Evolutionary conservation across 2,888 invertebrate species (phyloP), one percentile per base, ranked within the genome.

Genomic region (Microchrysa polita): DNA sequence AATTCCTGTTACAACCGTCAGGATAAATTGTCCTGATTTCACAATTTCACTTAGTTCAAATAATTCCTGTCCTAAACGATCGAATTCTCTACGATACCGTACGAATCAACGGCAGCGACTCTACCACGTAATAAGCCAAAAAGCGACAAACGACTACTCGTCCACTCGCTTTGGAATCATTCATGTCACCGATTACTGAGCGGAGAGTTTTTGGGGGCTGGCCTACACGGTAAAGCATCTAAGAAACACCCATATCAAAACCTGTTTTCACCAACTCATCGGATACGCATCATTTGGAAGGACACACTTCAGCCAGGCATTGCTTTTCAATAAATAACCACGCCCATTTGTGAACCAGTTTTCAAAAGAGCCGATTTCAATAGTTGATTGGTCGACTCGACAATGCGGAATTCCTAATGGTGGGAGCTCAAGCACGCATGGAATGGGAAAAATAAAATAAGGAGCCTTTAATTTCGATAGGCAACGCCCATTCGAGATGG

Each of bases 191-290:
- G n/a, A n/a, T n/a, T n/a, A n/a, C n/a, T n/a, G n/a, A n/a, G n/a
- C 27, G 7, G 27, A 34, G 27, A 34, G 27, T 7, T 2, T 16
- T 18, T 18, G 55, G 22, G 18, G 55, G 55, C 55, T 20, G 55
- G 22, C 2, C 55, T 20, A 18, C 18, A 34, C 27, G n/a, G n/a
- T n/a, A n/a, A n/a, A n/a, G n/a, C n/a, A n/a, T n/a, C n/a, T n/a
- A n/a, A n/a, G n/a, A n/a, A 55, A 9, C 55, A 55, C 18, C 55
- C 55, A n/a, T 20, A 20, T 55, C 55, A n/a, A 7, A n/a, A 53
- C 20, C 48, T 12, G 16, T 48, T n/a, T n/a, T n/a, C n/a, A n/a
- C 16, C 48, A 48, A 48, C 5, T 4, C 48, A 48, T 48, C 12
- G 48, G 14, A 48, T 12, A n/a, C 10, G 16, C 10, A 48, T 48